These are phyloP conservation scores for Myrmophylax atrothorax DNA, from an alignment of 2,113 vertebrate genomes.

Conservation along the genomic window DNA sequence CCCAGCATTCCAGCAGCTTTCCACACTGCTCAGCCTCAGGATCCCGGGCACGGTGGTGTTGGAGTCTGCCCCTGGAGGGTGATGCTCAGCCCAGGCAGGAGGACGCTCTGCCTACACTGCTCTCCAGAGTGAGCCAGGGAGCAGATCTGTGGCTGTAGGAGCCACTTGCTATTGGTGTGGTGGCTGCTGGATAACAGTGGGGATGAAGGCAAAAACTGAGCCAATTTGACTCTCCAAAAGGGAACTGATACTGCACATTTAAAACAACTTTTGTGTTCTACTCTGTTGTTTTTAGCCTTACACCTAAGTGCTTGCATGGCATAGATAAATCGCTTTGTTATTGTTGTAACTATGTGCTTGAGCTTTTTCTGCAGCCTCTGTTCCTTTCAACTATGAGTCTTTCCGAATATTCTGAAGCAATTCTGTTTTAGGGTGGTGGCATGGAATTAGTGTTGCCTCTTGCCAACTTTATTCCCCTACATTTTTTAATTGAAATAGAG, in stretches of 20 bases:
- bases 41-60: neutral
- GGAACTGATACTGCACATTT: slow-evolving; percentile 78
- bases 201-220: neutral
- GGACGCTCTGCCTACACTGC: slow-evolving; percentile 18
- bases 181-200: neutral
- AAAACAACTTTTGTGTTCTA: slow-evolving; percentile 73
- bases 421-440: slow-evolving; percentile 99
- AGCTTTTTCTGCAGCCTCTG: slow-evolving; percentile 90
- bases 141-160: slow-evolving; percentile 10
- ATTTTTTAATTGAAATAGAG: slow-evolving; percentile 84
- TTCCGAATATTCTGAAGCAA: slow-evolving; percentile 99
- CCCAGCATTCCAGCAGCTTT: neutral
- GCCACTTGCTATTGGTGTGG: neutral
- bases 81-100: slow-evolving; percentile 6
- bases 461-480: slow-evolving; percentile 90
- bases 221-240: neutral
- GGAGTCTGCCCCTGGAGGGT: slow-evolving; percentile 25
- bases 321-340: slow-evolving; percentile 74
- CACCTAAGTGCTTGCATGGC: slow-evolving; percentile 82
- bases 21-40: neutral
- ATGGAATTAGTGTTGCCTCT: slow-evolving; percentile 99
- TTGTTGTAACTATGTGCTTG: slow-evolving; percentile 83
- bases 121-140: neutral
- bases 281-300: slow-evolving; percentile 74
- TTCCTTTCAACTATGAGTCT: slow-evolving; percentile 89